These are phyloP conservation scores for Gobio occitaniae DNA, from an alignment of 2,797 vertebrate species.

Conservation along the genomic window DNA sequence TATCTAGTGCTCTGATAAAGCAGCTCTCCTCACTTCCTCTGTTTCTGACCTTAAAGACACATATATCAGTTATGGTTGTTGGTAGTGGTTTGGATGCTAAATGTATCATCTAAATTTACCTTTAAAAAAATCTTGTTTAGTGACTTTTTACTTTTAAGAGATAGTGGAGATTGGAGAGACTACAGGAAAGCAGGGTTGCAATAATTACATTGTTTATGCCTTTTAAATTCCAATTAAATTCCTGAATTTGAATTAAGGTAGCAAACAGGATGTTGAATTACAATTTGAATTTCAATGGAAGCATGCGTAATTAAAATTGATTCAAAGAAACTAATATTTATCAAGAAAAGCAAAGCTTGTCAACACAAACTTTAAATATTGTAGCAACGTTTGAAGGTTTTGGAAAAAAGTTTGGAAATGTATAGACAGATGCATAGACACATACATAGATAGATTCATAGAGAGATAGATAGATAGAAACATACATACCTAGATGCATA, in stretches of 20 bases:
- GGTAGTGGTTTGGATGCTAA: slow-evolving; percentile 45
- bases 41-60: slow-evolving; percentile 21
- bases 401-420: neutral
- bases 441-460: too few relatives aligned
- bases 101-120: neutral
- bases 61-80: slow-evolving; percentile 68
- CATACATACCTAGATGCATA: neutral
- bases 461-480: neutral
- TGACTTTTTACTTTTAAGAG: neutral
- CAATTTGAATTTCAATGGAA: slow-evolving; percentile 2
- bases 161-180: neutral
- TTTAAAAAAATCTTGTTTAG: neutral
- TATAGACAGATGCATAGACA: too few relatives aligned
- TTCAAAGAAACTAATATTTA: neutral
- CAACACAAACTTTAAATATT: neutral
- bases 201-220: neutral
- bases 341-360: neutral
- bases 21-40: slow-evolving; percentile 14
- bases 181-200: neutral
- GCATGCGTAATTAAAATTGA: neutral
- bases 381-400: neutral
- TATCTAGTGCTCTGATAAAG: slow-evolving; percentile 35
- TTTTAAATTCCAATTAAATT: neutral
- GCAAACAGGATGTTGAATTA: neutral
- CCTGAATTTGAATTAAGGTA: neutral